Evolutionary conservation across 2,888 invertebrate species (phyloP), one percentile per base, ranked within the genome.

Genomic region (Herminia tarsipennalis): DNA sequence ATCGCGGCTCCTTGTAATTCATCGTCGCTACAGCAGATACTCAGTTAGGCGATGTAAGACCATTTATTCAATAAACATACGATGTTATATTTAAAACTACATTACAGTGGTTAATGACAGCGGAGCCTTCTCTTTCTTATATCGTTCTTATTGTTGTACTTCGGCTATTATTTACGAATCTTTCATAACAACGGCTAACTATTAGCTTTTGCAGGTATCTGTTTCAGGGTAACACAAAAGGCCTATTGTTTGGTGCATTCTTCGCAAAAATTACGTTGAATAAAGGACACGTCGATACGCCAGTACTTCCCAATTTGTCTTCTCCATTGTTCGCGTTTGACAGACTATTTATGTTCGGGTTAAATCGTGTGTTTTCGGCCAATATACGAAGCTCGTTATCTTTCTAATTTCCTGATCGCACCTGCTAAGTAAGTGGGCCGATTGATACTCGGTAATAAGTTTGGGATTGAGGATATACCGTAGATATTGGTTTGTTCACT

Each of bases 221-320:
- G 50, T 64, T 61, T 43, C 56, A 52, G 35, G 21, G 51, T 55
- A 51, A 3, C 30, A 60, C 55, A 64, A 61, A 52, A 51, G 47
- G 27, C 25, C 66, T 50, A 66, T 80, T 76, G 76, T 78, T 73
- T 64, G 64, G 54, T 60, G 63, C 56, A 58, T 75, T 81, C 75
- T 78, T 70, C 45, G 72, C 64, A 71, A 83, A 81, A 83, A 85
- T 83, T 78, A 76, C 72, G 46, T 52, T 56, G 68, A 77, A 83
- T 83, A 84, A 84, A 56, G 73, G 70, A 73, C 69, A 70, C 55
- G 77, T 74, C 81, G 71, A 83, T 81, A 78, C 72, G 76, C 72
- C 73, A 71, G 64, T 76, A 70, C 76, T 77, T 74, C 73, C 76
- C 78, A 81, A 84, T 85, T 85, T 83, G 78, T 81, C 79, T 78